phyloP scores from a whole-genome alignment of 2,113 vertebrate genomes.

The Gavialis gangeticus region DNA sequence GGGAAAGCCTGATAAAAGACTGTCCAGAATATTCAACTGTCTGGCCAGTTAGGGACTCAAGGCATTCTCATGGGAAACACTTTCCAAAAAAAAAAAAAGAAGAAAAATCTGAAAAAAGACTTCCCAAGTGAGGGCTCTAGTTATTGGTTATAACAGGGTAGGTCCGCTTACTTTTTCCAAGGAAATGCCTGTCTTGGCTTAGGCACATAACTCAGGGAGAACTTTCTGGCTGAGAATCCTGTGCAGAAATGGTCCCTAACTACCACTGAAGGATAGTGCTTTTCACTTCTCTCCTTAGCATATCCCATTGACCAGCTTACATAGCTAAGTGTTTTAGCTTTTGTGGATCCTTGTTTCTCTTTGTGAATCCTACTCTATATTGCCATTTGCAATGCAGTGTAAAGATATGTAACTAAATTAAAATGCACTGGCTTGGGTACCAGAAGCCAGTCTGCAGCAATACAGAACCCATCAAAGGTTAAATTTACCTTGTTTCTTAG shows the following conservation, averaged over 20 bases:
- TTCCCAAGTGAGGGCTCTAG: neutral
- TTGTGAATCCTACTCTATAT: constrained; percentile 26
- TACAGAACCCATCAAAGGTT: neutral
- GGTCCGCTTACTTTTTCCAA: neutral
- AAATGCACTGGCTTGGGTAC: neutral
- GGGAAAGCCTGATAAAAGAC: neutral
- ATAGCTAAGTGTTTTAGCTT: neutral
- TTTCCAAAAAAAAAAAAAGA: no score
- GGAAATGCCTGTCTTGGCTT: neutral
- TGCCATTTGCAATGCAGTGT: neutral
- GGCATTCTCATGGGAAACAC: neutral
- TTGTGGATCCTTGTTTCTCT: neutral
- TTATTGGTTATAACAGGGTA: neutral
- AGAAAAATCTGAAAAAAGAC: neutral
- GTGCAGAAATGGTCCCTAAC: neutral
- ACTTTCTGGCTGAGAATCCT: neutral
- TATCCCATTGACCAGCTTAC: constrained; percentile 12
- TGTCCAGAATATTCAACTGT: neutral
- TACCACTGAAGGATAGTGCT: constrained; percentile 38
- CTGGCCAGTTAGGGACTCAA: constrained; percentile 4
- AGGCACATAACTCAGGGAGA: neutral
- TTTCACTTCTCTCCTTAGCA: neutral
- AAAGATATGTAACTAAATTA: constrained; percentile 32
- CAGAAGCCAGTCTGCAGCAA: neutral
- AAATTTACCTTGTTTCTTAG: neutral